These are phyloP conservation scores for Orthosia cruda DNA, from an alignment of 2,888 invertebrate species.

Conservation along the genomic window DNA sequence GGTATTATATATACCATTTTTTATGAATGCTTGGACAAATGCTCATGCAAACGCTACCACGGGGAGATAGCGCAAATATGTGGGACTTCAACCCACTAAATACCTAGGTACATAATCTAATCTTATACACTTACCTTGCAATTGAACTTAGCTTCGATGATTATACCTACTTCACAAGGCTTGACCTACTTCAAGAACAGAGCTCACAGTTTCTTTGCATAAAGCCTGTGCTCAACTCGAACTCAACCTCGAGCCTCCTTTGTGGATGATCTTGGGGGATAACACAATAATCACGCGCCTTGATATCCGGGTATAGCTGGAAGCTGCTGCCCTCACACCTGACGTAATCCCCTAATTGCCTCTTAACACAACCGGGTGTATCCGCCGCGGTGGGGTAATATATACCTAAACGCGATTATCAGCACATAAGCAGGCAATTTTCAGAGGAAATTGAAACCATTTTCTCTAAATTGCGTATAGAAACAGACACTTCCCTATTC, in stretches of 20 bases:
- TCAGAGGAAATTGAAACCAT: not conserved
- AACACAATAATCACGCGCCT: constrained; percentile 44
- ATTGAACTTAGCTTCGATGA: not conserved
- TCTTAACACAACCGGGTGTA: constrained; percentile 39
- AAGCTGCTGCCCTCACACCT: constrained; percentile 50
- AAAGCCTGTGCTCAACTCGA: constrained; percentile 6
- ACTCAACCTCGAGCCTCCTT: constrained; percentile 9
- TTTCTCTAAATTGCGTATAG: not conserved
- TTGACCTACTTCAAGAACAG: constrained; percentile 4
- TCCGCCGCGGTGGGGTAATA: constrained; percentile 17
- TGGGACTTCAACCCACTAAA: no score
- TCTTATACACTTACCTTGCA: no score
- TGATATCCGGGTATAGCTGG: constrained; percentile 42
- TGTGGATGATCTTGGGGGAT: constrained; percentile 44
- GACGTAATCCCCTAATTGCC: constrained; percentile 58
- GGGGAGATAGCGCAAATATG: no score
- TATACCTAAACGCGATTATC: constrained; percentile 31
- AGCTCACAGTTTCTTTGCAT: not conserved
- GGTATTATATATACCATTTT: no score
- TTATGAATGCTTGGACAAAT: no score
- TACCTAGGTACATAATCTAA: no score
- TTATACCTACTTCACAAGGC: no score
- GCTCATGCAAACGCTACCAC: no score
- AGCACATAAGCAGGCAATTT: constrained; percentile 4
- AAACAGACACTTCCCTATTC: not conserved